phyloP scores from a whole-genome alignment of 1,140 invertebrate genomes.

The Drosophila rhopaloa region DNA sequence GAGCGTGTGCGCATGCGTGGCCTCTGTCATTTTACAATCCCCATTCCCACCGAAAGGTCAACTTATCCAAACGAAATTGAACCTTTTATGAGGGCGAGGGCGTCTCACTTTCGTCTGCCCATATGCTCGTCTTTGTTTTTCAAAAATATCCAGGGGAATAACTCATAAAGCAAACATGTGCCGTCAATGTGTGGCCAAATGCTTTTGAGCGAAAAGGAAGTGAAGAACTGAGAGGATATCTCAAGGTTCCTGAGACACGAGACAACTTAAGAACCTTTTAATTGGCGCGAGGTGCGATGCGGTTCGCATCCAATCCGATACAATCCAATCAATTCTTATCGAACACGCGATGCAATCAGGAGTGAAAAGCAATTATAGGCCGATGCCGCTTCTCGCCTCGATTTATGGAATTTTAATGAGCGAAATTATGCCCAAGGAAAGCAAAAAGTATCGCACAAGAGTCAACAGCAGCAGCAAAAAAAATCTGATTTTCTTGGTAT shows the following conservation, averaged over 20 bases:
- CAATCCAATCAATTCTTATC: conserved; percentile 42
- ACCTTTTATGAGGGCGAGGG: conserved; percentile 72
- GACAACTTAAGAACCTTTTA: conserved; percentile 40
- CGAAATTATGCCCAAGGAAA: conserved; percentile 54
- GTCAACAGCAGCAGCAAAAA: conserved; percentile 14
- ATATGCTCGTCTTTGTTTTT: conserved; percentile 66
- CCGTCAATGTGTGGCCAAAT: conserved; percentile 64
- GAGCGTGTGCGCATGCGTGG: conserved; percentile 50
- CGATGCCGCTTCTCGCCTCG: conserved; percentile 21
- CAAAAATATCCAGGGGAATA: conserved; percentile 47
- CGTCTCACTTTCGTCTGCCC: conserved; percentile 35
- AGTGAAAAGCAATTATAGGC: conserved; percentile 41
- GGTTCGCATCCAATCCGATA: conserved; percentile 12
- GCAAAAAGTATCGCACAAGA: conserved; percentile 20
- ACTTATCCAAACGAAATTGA: conserved; percentile 67
- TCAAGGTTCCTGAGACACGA: conserved; percentile 13
- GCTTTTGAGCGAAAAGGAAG: conserved; percentile 14
- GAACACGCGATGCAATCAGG: conserved; percentile 52
- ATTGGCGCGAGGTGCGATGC: conserved; percentile 33
- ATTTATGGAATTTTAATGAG: conserved; percentile 74
- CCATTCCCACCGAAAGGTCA: conserved; percentile 50
- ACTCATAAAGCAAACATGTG: conserved; percentile 68
- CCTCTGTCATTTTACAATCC: conserved; percentile 43
- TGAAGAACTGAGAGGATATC: neutral
- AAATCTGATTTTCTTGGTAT: neutral